Percentiles rank a stretch among this genome's conserved stretches.
These are phyloP conservation scores for Calephelis nemesis DNA, from an alignment of 1,140 invertebrate species.

Conservation along the genomic window DNA sequence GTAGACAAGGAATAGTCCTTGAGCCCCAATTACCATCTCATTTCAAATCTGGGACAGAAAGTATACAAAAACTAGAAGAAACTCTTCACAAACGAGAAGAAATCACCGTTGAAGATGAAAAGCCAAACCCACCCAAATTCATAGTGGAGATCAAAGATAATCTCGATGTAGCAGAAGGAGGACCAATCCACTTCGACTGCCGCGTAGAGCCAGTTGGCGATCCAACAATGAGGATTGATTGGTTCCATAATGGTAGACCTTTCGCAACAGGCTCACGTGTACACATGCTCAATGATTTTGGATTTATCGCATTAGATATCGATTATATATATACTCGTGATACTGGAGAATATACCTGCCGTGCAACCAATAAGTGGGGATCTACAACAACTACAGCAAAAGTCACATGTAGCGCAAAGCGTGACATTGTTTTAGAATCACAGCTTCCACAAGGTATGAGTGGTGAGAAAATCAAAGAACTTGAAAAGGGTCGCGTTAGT, in stretches of 20 bases:
- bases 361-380: slow-evolving; percentile 93
- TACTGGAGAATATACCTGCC: slow-evolving; percentile 91
- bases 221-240: slow-evolving; percentile 93
- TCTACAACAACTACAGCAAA: slow-evolving; percentile 90
- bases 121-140: slow-evolving; percentile 91
- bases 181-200: slow-evolving; percentile 94
- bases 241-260: slow-evolving; percentile 95
- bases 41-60: slow-evolving; percentile 92
- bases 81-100: slow-evolving; percentile 92
- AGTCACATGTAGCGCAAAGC: slow-evolving; percentile 91
- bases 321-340: slow-evolving; percentile 93
- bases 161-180: slow-evolving; percentile 91
- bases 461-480: slow-evolving; percentile 93
- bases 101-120: slow-evolving; percentile 89
- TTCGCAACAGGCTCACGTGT: slow-evolving; percentile 93
- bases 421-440: slow-evolving; percentile 93
- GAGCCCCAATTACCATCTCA: slow-evolving; percentile 94
- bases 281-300: slow-evolving; percentile 96
- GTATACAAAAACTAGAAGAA: slow-evolving; percentile 94
- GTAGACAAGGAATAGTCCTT: slow-evolving; percentile 91
- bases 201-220: slow-evolving; percentile 93
- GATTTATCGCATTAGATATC: slow-evolving; percentile 95
- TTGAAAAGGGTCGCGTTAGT: slow-evolving; percentile 90
- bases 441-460: slow-evolving; percentile 96
- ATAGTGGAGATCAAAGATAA: slow-evolving; percentile 91